A percentile compares a stretch with the other conserved stretches of the same genome.
Conservation (phyloP, 2,113 vertebrate species). For the Haemorhous mexicanus region DNA sequence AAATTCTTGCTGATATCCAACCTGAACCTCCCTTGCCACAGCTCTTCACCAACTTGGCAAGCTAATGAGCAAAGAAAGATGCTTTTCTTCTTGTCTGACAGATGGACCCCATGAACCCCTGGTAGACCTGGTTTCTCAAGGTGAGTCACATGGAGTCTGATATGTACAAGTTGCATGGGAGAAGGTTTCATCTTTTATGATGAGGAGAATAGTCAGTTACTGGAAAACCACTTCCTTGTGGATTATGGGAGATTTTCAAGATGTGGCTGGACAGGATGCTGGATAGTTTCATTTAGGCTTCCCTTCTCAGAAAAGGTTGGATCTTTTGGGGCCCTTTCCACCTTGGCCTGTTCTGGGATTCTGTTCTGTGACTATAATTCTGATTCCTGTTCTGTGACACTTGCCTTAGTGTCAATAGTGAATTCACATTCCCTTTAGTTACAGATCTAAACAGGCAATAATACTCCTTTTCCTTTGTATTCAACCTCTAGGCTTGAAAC, state of each 20-base stretch:
- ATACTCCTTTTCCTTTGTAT: not conserved
- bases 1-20: not conserved
- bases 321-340: not conserved
- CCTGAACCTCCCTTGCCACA: not conserved
- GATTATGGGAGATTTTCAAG: not conserved
- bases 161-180: fast-evolving
- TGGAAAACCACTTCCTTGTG: not conserved
- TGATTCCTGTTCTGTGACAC: not conserved
- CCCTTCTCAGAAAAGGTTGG: not conserved
- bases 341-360: not conserved
- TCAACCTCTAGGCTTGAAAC: not conserved
- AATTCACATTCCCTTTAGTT: not conserved
- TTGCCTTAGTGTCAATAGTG: not conserved
- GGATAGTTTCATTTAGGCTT: not conserved
- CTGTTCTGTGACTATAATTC: not conserved
- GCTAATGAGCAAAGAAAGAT: not conserved
- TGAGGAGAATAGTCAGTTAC: not conserved
- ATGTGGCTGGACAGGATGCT: not conserved
- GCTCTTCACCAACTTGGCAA: not conserved
- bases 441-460: not conserved
- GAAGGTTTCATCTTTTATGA: not conserved
- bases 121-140: not conserved
- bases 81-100: not conserved
- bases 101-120: not conserved
- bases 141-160: not conserved